Evolutionary conservation across 2,113 vertebrate species (phyloP).

Genomic region (Microcebus griseorufus): DNA sequence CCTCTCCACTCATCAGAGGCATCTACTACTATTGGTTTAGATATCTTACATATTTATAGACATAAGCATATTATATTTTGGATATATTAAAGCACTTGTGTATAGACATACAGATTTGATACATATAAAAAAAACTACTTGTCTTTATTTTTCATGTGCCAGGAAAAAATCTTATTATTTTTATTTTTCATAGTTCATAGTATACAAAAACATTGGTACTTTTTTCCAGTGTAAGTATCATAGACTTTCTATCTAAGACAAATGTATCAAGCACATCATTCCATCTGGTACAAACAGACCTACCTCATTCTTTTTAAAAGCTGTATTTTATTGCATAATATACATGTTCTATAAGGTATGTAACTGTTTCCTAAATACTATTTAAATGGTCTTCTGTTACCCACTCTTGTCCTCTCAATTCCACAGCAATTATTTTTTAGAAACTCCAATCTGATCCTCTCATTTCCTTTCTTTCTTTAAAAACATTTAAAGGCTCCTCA

Average conservation of each 20-base stretch:
- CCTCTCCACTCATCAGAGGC: not conserved
- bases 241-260: not conserved
- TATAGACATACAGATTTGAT: not conserved
- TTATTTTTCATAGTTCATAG: not conserved
- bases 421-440: not conserved
- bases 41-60: not conserved
- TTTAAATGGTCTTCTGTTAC: not conserved
- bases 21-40: not conserved
- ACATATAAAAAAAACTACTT: not conserved
- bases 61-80: not conserved
- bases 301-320: conserved; percentile 20
- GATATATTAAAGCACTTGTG: not conserved
- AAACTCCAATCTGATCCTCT: not conserved
- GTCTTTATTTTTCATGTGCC: not conserved
- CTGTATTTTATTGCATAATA: not conserved
- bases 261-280: not conserved
- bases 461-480: not conserved
- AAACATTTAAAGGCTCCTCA: not conserved
- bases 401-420: not conserved
- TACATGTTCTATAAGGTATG: not conserved
- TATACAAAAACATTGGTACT: not conserved
- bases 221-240: not conserved
- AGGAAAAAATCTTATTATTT: not conserved
- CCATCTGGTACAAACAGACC: not conserved
- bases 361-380: not conserved